Evolutionary conservation across 1,140 invertebrate genomes (phyloP).

Genomic region (Tetramorium simillimum): DNA sequence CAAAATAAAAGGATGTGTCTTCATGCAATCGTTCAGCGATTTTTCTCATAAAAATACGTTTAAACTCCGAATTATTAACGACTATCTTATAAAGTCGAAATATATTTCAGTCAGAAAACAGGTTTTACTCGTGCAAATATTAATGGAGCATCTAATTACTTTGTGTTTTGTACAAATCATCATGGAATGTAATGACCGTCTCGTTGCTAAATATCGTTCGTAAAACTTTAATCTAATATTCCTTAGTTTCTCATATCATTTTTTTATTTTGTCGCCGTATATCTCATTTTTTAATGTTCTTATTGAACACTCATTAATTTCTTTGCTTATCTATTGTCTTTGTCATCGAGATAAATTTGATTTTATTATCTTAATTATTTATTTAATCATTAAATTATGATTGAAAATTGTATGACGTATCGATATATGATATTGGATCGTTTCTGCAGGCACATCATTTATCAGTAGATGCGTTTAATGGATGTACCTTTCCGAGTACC

Average conservation of each 20-base stretch:
- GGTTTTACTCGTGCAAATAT: constrained; percentile 67
- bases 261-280: background rate
- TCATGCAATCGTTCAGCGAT: background rate
- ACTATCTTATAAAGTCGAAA: constrained; percentile 22
- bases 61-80: constrained; percentile 63
- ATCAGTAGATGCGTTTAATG: background rate
- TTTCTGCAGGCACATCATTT: background rate
- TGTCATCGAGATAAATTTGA: background rate
- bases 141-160: constrained; percentile 62
- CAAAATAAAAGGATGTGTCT: background rate
- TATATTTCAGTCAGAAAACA: constrained; percentile 39
- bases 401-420: background rate
- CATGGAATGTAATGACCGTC: background rate
- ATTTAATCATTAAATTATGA: background rate
- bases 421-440: background rate
- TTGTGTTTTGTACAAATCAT: background rate
- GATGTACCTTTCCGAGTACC: background rate
- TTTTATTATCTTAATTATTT: background rate
- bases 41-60: constrained; percentile 11
- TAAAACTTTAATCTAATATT: constrained; percentile 9
- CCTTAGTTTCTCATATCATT: background rate
- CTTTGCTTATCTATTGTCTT: background rate
- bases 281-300: background rate
- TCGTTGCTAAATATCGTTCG: background rate
- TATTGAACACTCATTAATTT: background rate